Base-by-base conservation (phyloP, 2,888 invertebrate genomes). In the Latheticus oryzae region DNA sequence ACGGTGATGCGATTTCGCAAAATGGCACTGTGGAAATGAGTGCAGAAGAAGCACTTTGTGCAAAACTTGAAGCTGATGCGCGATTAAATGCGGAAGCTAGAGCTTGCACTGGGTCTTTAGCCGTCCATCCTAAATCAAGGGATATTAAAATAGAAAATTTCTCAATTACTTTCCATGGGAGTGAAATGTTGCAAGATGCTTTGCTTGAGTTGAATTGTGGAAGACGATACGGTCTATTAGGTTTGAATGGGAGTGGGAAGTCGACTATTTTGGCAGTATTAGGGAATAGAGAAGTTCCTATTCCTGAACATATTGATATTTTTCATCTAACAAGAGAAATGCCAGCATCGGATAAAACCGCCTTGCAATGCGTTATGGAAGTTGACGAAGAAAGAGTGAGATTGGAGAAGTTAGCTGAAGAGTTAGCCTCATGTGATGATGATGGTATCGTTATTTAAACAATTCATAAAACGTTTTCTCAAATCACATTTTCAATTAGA, bases 171-270 rank as follows among this genome's bases (percentile, higher is more conserved):
- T 99, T 99, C 82, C 97, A 98, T 76, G 99, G 99, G 59, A 89
- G 90, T 71, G 99, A 99, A 80, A 84, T 99, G 67, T 85, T 99
- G 48, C 92, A 92, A 74, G 99, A 99, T 77, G 96, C 98, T 1
- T 87, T 93, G 79, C 83, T 99, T 17, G 99, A 99, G 81, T 85
- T 99, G 79, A 99, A 98, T 82, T 95, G 95, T 78, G 97, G 98
- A 0, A 85, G 97, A 63, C 86, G 97, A 68, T 99, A 99, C 78
- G 99, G 98, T 67, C 84, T 99, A 5, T 87, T 99, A 67, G 99
- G 99, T 45, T 84, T 94, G n/a, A 99, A 99, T 79, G 99, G 99
- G 66, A 93, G 95, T 77, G 98, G 98, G 84, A 99, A 99, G 80
- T 97, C 97, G 1, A 97, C 97, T 1, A 80, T 99, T 55, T 81